Evolutionary conservation across 2,888 invertebrate genomes (phyloP).

Genomic region (Mystacides longicornis): DNA sequence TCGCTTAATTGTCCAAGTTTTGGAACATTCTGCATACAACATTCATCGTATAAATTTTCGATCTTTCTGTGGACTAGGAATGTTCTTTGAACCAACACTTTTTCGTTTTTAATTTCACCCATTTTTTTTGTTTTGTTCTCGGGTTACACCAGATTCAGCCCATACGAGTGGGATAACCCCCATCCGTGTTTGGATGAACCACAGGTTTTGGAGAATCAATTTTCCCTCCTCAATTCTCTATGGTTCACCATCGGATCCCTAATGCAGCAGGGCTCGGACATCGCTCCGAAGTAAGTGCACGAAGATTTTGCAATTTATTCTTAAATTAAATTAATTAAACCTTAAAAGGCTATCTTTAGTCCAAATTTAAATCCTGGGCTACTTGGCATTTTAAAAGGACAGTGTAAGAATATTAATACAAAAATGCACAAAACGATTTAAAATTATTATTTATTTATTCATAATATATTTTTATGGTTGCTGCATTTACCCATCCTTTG

Average conservation of each 20-base stretch:
- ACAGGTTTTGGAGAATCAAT: conserved; percentile 82
- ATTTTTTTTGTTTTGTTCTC: conserved; percentile 10
- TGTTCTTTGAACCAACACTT: too few species aligned
- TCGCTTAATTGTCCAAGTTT: too few species aligned
- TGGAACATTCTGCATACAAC: too few species aligned
- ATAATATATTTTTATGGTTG: too few species aligned
- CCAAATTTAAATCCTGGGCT: not conserved
- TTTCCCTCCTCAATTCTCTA: conserved; percentile 84
- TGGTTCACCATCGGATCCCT: conserved; percentile 93
- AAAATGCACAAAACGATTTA: not conserved
- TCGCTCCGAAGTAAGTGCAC: conserved; percentile 77
- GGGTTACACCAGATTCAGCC: conserved; percentile 61
- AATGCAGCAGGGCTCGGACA: conserved; percentile 90
- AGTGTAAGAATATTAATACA: not conserved
- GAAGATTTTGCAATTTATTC: not conserved
- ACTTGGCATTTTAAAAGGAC: not conserved
- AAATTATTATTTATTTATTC: not conserved
- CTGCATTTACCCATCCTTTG: not conserved
- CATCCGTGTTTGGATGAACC: conserved; percentile 79
- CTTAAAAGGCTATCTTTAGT: not conserved
- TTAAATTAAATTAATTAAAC: not conserved
- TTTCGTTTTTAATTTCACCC: conserved; percentile 1
- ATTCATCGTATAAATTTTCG: too few species aligned
- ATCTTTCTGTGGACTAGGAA: too few species aligned
- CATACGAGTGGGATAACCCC: conserved; percentile 91